phyloP scores from a whole-genome alignment of 2,888 invertebrate genomes.

The Mycogona germanica region DNA sequence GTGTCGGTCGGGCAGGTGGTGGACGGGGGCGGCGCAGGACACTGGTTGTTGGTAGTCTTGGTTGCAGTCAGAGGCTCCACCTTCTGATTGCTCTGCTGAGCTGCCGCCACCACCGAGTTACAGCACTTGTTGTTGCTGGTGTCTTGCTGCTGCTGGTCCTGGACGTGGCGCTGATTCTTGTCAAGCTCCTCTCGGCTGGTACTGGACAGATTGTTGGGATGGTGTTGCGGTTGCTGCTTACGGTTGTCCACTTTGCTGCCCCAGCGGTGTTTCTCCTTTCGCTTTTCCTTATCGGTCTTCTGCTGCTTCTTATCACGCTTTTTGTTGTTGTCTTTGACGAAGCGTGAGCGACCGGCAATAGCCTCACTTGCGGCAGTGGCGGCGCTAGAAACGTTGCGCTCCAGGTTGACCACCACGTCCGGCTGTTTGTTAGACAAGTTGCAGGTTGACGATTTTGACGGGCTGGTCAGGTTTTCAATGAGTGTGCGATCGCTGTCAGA shows the following conservation, averaged over 20 bases:
- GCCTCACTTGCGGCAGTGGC: too few relatives aligned
- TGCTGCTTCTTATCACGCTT: slow-evolving; percentile 2
- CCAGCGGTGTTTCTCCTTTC: slow-evolving; percentile 7
- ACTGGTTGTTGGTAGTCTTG: background rate
- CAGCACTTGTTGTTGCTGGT: slow-evolving; percentile 9
- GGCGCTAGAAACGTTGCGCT: background rate
- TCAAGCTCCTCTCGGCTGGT: background rate
- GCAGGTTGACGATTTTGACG: slow-evolving; percentile 7
- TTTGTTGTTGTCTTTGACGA: slow-evolving; percentile 1
- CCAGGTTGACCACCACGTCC: slow-evolving; percentile 13
- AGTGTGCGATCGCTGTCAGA: slow-evolving; percentile 17
- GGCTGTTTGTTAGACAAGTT: slow-evolving; percentile 16
- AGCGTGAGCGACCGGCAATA: background rate
- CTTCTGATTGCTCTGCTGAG: background rate
- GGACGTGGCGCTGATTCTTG: too few relatives aligned
- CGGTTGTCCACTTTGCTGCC: background rate
- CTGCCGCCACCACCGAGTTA: background rate
- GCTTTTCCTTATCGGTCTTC: slow-evolving; percentile 5
- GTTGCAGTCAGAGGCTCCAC: background rate
- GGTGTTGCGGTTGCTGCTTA: too few relatives aligned
- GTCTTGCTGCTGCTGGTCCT: too few relatives aligned
- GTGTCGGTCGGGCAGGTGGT: background rate
- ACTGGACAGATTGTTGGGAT: too few relatives aligned
- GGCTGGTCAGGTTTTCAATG: slow-evolving; percentile 14
- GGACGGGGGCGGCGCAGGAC: background rate